A percentile compares a stretch with the other conserved stretches of the same genome.
These are phyloP conservation scores for Pogonognathellus flavescens DNA, from an alignment of 1,140 invertebrate genomes.

Conservation along the genomic window DNA sequence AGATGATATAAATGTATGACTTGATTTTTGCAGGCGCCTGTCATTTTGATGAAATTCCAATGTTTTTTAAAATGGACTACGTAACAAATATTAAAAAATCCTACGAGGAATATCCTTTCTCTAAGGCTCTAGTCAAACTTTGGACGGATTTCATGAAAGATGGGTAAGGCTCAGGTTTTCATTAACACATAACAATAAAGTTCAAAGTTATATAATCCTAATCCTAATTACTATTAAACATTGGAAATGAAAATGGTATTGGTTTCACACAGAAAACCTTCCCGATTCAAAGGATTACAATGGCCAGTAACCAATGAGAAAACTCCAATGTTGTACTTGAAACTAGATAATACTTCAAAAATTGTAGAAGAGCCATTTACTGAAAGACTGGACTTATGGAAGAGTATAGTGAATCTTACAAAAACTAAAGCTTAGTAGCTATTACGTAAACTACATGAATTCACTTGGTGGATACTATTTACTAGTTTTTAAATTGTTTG, in stretches of 20 bases:
- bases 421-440: not conserved
- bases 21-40: not conserved
- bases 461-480: no score
- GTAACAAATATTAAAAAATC: slow-evolving; percentile 53
- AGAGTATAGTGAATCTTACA: slow-evolving; percentile 20
- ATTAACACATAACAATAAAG: not conserved
- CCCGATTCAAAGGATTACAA: slow-evolving; percentile 8
- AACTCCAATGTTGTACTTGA: slow-evolving; percentile 16
- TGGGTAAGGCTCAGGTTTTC: slow-evolving; percentile 25
- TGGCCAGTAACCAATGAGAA: slow-evolving; percentile 30
- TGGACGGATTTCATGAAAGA: slow-evolving; percentile 46
- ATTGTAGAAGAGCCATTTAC: slow-evolving; percentile 50
- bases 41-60: slow-evolving; percentile 55
- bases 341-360: slow-evolving; percentile 43
- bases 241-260: not conserved
- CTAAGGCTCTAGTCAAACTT: slow-evolving; percentile 52
- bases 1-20: not conserved
- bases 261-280: slow-evolving; percentile 23
- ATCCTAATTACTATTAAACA: not conserved
- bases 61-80: slow-evolving; percentile 58
- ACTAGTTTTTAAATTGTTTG: not conserved
- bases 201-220: not conserved
- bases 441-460: no score
- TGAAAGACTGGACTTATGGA: slow-evolving; percentile 51
- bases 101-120: slow-evolving; percentile 50